phyloP scores from a whole-genome alignment of 2,797 vertebrate genomes.

The Hypotaenidia okinawae region DNA sequence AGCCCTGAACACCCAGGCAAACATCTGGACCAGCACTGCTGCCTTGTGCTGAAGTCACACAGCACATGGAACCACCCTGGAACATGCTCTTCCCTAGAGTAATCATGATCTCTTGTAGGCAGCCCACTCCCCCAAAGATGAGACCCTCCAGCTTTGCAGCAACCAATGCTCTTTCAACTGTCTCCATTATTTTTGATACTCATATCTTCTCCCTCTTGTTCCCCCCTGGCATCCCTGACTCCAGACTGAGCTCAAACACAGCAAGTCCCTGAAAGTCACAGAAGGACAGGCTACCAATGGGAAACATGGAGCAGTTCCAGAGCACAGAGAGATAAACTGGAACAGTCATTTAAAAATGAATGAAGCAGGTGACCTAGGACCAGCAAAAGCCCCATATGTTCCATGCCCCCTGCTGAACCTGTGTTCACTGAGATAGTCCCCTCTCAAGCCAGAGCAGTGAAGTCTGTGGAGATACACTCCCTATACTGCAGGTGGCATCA shows the following conservation, averaged over 20 bases:
- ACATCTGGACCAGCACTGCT: not conserved
- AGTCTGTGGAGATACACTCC: not conserved
- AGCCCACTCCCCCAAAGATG: too few species aligned
- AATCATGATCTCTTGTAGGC: too few species aligned
- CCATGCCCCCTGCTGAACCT: not conserved
- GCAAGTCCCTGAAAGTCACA: not conserved
- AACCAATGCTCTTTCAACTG: not conserved
- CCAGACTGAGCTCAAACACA: not conserved
- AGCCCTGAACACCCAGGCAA: too few species aligned
- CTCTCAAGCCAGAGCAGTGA: not conserved
- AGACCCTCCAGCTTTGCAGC: not conserved
- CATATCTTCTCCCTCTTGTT: not conserved
- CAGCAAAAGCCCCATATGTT: not conserved
- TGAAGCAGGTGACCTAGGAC: not conserved
- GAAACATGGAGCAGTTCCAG: not conserved
- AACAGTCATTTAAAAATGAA: not conserved
- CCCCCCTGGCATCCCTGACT: not conserved
- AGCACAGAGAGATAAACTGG: not conserved
- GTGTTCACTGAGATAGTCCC: not conserved
- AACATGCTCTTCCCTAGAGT: not conserved
- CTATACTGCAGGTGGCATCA: not conserved
- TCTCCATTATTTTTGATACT: not conserved
- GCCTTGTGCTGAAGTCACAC: not conserved
- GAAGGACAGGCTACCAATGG: not conserved
- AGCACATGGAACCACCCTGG: not conserved